phyloP scores from a whole-genome alignment of 2,888 invertebrate genomes.

The Fissipunctia ypsillon region DNA sequence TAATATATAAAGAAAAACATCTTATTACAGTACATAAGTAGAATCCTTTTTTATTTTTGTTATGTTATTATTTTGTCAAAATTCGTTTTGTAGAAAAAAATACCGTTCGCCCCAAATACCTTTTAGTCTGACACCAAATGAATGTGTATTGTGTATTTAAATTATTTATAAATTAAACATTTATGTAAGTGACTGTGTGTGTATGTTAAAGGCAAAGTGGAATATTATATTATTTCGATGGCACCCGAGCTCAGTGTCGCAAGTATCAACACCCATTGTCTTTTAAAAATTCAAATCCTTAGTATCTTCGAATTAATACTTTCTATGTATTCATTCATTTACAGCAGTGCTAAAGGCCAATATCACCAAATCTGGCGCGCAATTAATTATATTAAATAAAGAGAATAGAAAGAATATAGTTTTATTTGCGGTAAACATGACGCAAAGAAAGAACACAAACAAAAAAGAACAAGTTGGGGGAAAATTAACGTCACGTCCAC shows the following conservation, averaged over 20 bases:
- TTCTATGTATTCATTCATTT: neutral
- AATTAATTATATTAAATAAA: too few species aligned
- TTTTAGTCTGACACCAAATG: conserved; percentile 79
- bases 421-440: too few species aligned
- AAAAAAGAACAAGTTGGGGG: too few species aligned
- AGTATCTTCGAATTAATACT: neutral
- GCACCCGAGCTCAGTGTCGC: neutral
- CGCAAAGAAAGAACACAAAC: too few species aligned
- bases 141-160: conserved; percentile 69
- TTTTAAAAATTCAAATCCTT: neutral
- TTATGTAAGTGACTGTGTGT: conserved; percentile 61
- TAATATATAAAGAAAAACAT: conserved; percentile 75
- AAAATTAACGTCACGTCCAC: too few species aligned
- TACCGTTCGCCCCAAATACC: conserved; percentile 75
- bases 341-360: neutral
- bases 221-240: conserved; percentile 38
- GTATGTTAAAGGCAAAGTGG: conserved; percentile 40
- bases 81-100: conserved; percentile 71
- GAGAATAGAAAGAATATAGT: too few species aligned
- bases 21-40: conserved; percentile 75
- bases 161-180: conserved; percentile 69
- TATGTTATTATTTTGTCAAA: conserved; percentile 70
- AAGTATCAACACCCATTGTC: too few species aligned
- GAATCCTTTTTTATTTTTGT: conserved; percentile 79
- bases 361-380: neutral